These are phyloP conservation scores for Phyllotreta cruciferae DNA, from an alignment of 2,888 invertebrate genomes.

Conservation along the genomic window DNA sequence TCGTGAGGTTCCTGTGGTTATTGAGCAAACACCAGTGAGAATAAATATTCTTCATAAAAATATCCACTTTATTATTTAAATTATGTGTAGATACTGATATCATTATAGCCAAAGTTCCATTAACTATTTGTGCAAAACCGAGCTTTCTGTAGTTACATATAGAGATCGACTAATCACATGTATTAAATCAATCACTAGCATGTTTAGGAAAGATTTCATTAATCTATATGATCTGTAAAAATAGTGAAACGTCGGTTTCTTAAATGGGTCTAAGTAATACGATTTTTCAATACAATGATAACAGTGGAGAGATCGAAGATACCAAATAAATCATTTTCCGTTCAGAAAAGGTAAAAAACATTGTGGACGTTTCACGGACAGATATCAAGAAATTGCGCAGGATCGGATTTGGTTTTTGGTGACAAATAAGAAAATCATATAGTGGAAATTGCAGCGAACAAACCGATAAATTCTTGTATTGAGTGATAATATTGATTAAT, in stretches of 20 bases:
- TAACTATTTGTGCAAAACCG: constrained; percentile 8
- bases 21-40: too few relatives aligned
- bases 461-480: too few relatives aligned
- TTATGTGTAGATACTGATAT: too few relatives aligned
- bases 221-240: constrained; percentile 27
- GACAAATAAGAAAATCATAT: too few relatives aligned
- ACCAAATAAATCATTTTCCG: constrained; percentile 52
- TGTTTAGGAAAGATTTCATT: constrained; percentile 22
- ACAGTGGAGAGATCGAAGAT: constrained; percentile 45
- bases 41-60: too few relatives aligned
- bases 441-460: too few relatives aligned
- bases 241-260: constrained; percentile 30
- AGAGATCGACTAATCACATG: background rate
- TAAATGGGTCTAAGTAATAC: constrained; percentile 33
- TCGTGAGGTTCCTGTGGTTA: constrained; percentile 3
- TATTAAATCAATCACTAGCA: constrained; percentile 10
- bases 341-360: constrained; percentile 50
- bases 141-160: background rate
- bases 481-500: too few relatives aligned
- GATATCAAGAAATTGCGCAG: constrained; percentile 42
- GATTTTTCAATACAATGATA: constrained; percentile 26
- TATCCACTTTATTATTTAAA: too few relatives aligned
- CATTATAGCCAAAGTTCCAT: background rate
- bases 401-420: background rate
- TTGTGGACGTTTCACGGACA: constrained; percentile 50